Percentiles rank a stretch among this genome's conserved stretches.
Evolutionary conservation across 2,888 invertebrate genomes (phyloP).

Genomic region (Sussaba pulchella): DNA sequence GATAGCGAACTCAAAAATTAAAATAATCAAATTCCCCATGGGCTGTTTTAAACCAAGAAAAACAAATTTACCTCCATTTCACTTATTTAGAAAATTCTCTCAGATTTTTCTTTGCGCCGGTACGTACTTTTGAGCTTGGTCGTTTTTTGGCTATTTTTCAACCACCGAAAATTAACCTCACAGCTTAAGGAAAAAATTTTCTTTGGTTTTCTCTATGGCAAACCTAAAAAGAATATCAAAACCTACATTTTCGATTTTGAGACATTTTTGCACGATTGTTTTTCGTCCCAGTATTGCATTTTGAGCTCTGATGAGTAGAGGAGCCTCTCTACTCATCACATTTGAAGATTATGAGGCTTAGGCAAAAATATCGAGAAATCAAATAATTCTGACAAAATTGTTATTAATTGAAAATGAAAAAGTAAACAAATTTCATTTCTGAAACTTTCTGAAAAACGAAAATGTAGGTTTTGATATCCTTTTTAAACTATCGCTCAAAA

Average conservation of each 20-base stretch:
- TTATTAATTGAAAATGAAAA: too few relatives aligned
- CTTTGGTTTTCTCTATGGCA: background rate
- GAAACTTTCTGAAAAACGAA: too few relatives aligned
- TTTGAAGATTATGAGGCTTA: too few relatives aligned
- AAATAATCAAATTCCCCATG: background rate
- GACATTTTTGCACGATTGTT: too few relatives aligned
- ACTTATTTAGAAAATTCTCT: slow-evolving; percentile 10
- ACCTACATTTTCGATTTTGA: too few relatives aligned
- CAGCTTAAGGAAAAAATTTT: slow-evolving; percentile 3
- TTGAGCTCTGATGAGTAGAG: too few relatives aligned
- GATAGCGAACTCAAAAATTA: slow-evolving; percentile 8
- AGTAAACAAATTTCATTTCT: too few relatives aligned
- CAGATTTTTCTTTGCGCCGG: slow-evolving; percentile 25
- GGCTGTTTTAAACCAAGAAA: slow-evolving; percentile 5
- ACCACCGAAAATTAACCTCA: background rate
- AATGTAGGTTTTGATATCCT: too few relatives aligned
- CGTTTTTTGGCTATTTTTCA: slow-evolving; percentile 31
- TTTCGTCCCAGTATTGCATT: too few relatives aligned
- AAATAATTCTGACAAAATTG: too few relatives aligned
- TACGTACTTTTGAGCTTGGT: slow-evolving; percentile 34
- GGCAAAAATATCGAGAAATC: too few relatives aligned
- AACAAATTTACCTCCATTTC: slow-evolving; percentile 1
- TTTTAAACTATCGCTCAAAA: background rate
- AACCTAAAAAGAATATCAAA: background rate
- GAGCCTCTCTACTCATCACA: too few relatives aligned